A percentile compares a stretch with the other conserved stretches of the same genome.
These are phyloP conservation scores for Sebastes ruberrimus DNA, from an alignment of 2,797 vertebrate species.

Conservation along the genomic window DNA sequence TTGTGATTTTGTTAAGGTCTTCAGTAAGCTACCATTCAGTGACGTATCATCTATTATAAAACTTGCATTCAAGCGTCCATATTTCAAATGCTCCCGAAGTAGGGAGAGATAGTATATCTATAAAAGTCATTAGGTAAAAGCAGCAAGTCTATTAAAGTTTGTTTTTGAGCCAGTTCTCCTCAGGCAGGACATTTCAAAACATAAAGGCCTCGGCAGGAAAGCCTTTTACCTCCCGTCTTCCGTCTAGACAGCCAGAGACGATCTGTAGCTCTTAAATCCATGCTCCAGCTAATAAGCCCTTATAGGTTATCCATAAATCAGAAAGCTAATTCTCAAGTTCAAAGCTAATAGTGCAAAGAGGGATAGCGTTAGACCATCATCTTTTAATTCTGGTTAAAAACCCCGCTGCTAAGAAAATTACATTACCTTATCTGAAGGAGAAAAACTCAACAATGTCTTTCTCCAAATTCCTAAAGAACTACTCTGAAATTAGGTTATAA, in stretches of 20 bases:
- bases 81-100: slow-evolving; percentile 1
- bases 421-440: slow-evolving; percentile 16
- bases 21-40: not conserved
- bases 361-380: slow-evolving; percentile 39
- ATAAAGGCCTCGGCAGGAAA: slow-evolving; percentile 36
- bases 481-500: slow-evolving; percentile 21
- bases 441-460: not conserved
- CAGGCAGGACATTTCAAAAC: slow-evolving; percentile 30
- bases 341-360: slow-evolving; percentile 41
- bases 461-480: not conserved
- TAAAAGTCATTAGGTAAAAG: slow-evolving; percentile 46
- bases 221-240: slow-evolving; percentile 10
- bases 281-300: slow-evolving; percentile 54
- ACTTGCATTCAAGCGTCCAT: not conserved
- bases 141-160: slow-evolving; percentile 44
- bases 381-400: slow-evolving; percentile 40
- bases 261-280: slow-evolving; percentile 55
- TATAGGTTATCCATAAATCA: slow-evolving; percentile 61
- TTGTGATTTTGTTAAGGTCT: not conserved
- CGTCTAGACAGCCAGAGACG: slow-evolving; percentile 57
- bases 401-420: slow-evolving; percentile 22
- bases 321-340: slow-evolving; percentile 51
- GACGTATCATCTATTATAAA: not conserved
- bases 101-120: not conserved
- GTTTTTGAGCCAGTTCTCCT: slow-evolving; percentile 45